Base-by-base conservation (phyloP, 2,888 invertebrate species). In the Temnothorax unifasciatus region DNA sequence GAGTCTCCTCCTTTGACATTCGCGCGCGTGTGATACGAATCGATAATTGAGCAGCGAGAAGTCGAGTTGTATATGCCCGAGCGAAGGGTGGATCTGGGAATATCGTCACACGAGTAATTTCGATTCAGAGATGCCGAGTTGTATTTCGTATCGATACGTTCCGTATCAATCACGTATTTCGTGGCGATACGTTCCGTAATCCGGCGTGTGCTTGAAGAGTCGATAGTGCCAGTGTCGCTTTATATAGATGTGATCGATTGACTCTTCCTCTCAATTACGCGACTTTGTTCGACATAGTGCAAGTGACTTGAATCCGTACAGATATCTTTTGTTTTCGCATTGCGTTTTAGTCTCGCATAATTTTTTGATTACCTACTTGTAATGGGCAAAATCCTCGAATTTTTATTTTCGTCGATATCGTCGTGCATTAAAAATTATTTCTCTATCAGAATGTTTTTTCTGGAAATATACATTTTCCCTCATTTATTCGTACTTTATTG, bases 211-310 rank as follows among this genome's bases (percentile, higher is more conserved):
- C 41, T 59, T 44, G 21, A 21, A 68, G 8, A n/a, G 57, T 57
- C 66, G 52, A 41, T 44, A 57, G 79, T 79, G 79, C 41, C 71
- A 77, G 77, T 77, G 77, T 54, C 77, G 68, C 13, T 68, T 13
- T 15, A 13, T 75, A 64, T 21, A 66, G 38, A 11, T 41, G 52
- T 54, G 76, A 41, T 68, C 41, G 52, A 54, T 66, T 38, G 18
- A 54, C 5, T 68, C 18, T 18, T 34, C 29, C 8, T 34, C 21
- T 25, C 54, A 18, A 41, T 77, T 54, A 25, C 25, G n/a, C 52
- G 25, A 8, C 41, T n/a, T 66, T n/a, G 15, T 21, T 66, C 9
- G 13, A 13, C 25, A n/a, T 44, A 29, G 77, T 77, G 77, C 68
- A 68, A 68, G 77, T 77, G 77, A 66, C 25, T 76, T 38, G 18